A percentile compares a stretch with the other conserved stretches of the same genome.
These are phyloP conservation scores for Pantala flavescens DNA, from an alignment of 1,140 invertebrate genomes.

Conservation along the genomic window DNA sequence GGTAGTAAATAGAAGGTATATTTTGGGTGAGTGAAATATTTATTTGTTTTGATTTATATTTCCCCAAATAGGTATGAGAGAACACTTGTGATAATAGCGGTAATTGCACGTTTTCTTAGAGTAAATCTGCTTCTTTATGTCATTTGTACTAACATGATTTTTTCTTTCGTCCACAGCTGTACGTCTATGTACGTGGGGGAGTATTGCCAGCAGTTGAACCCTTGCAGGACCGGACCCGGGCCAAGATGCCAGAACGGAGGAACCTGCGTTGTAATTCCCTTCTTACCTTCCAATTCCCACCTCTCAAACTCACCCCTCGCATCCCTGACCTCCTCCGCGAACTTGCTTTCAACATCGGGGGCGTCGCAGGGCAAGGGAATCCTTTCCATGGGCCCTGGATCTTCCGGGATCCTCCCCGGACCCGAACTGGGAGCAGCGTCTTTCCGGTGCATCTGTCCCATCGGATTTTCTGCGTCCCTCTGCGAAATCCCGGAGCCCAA, in stretches of 20 bases:
- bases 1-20: too few relatives aligned
- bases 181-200: slow-evolving; percentile 82
- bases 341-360: neutral
- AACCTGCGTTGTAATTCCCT: slow-evolving; percentile 59
- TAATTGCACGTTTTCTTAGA: too few relatives aligned
- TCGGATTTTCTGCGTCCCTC: slow-evolving; percentile 82
- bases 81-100: too few relatives aligned
- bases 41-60: too few relatives aligned
- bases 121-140: neutral
- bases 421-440: slow-evolving; percentile 43
- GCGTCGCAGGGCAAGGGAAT: neutral
- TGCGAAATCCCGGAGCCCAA: slow-evolving; percentile 86
- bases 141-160: slow-evolving; percentile 47
- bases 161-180: slow-evolving; percentile 82
- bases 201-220: slow-evolving; percentile 87
- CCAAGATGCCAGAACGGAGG: slow-evolving; percentile 85
- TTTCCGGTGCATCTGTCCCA: slow-evolving; percentile 76
- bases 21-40: too few relatives aligned
- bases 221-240: slow-evolving; percentile 72
- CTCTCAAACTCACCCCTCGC: neutral
- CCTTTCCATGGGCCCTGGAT: slow-evolving; percentile 40
- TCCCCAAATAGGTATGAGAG: too few relatives aligned
- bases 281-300: neutral
- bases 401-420: slow-evolving; percentile 28
- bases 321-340: neutral